These are phyloP conservation scores for Tachina fera DNA, from an alignment of 2,888 invertebrate species.

Conservation along the genomic window DNA sequence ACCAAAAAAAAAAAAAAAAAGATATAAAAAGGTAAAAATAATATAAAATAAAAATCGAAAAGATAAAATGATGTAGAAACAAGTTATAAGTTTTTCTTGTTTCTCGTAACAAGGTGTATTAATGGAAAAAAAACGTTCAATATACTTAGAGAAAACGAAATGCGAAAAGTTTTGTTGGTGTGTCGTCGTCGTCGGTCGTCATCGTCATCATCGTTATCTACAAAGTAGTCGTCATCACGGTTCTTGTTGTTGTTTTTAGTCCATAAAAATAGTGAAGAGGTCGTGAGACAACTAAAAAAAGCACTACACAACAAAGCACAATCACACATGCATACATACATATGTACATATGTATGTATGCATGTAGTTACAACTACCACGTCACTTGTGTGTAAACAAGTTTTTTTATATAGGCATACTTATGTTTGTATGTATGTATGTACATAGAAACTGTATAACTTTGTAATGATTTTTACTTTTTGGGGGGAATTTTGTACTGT, in stretches of 20 bases:
- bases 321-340: conserved; percentile 16
- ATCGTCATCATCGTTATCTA: conserved; percentile 46
- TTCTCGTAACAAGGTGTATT: conserved; percentile 21
- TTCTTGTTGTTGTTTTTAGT: conserved; percentile 17
- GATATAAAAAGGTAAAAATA: conserved; percentile 49
- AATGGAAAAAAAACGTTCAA: conserved; percentile 18
- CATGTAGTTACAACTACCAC: conserved; percentile 18
- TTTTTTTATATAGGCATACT: conserved; percentile 16
- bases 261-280: conserved; percentile 55
- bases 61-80: conserved; percentile 57
- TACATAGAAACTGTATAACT: neutral
- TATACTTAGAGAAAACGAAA: conserved; percentile 59
- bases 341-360: too few relatives aligned
- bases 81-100: conserved; percentile 51
- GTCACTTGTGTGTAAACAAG: conserved; percentile 27
- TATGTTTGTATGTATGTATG: neutral
- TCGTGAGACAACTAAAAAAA: conserved; percentile 53
- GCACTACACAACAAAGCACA: conserved; percentile 29
- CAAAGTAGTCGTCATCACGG: conserved; percentile 25
- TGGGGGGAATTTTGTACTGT: too few relatives aligned
- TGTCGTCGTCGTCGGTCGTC: conserved; percentile 37
- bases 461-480: too few relatives aligned
- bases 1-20: conserved; percentile 14
- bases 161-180: conserved; percentile 51
- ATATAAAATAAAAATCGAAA: conserved; percentile 48